These are phyloP conservation scores for Xanthostigma xanthostigma DNA, from an alignment of 2,888 invertebrate species.

Conservation along the genomic window DNA sequence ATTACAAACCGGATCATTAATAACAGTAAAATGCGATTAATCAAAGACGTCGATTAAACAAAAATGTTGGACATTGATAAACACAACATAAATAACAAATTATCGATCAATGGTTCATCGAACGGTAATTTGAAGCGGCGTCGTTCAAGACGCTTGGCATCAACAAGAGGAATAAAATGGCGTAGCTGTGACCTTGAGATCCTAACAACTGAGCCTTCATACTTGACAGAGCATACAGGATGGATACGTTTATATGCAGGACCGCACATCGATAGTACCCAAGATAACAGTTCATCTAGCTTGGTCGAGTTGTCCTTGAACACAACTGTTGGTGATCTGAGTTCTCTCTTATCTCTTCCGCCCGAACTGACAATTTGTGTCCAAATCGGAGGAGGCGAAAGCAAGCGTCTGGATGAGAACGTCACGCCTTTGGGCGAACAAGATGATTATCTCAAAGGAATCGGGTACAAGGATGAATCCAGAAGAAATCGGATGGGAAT, in stretches of 20 bases:
- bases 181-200: conserved; percentile 11
- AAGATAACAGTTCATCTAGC: conserved; percentile 38
- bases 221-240: conserved; percentile 26
- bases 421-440: conserved; percentile 45
- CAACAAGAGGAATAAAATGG: conserved; percentile 34
- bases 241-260: conserved; percentile 49
- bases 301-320: conserved; percentile 41
- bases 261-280: conserved; percentile 31
- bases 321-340: conserved; percentile 35
- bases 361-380: conserved; percentile 36
- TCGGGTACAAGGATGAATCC: conserved; percentile 43
- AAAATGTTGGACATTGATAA: no score
- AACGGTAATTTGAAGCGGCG: not conserved
- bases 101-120: no score
- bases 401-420: conserved; percentile 35
- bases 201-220: conserved; percentile 11
- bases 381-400: conserved; percentile 39
- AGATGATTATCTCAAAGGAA: conserved; percentile 40
- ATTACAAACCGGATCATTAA: no score
- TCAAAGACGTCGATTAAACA: no score
- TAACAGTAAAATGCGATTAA: no score
- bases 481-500: conserved; percentile 45
- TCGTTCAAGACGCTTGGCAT: conserved; percentile 32
- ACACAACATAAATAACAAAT: no score
- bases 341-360: conserved; percentile 33